Evolutionary conservation across 2,797 vertebrate genomes (phyloP).

Genomic region (Pseudochaenichthys georgianus): DNA sequence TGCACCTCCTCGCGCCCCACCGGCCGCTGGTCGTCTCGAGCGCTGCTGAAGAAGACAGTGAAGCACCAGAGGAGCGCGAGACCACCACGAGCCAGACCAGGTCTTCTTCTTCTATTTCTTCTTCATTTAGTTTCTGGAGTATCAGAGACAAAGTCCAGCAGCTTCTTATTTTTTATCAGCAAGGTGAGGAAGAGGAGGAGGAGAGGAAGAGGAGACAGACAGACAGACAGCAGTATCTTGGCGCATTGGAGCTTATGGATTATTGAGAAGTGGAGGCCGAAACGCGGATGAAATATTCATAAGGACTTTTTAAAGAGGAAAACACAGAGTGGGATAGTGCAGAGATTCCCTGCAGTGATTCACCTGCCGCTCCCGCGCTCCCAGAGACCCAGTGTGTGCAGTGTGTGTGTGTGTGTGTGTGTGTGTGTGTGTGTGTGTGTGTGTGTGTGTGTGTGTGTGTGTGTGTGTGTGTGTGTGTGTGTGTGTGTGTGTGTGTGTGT

Average conservation of each 20-base stretch:
- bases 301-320: slow-evolving; percentile 62
- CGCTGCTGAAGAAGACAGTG: slow-evolving; percentile 47
- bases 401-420: too few species aligned
- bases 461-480: too few species aligned
- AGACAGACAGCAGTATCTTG: slow-evolving; percentile 54
- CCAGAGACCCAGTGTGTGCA: slow-evolving; percentile 12
- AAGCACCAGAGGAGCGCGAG: slow-evolving; percentile 33
- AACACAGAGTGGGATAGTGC: slow-evolving; percentile 27
- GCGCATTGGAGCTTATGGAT: slow-evolving; percentile 79
- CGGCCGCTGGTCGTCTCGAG: slow-evolving; percentile 58
- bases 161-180: slow-evolving; percentile 37
- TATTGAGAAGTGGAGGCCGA: slow-evolving; percentile 76
- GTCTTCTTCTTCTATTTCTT: not conserved
- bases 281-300: slow-evolving; percentile 74
- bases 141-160: slow-evolving; percentile 22
- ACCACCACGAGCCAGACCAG: slow-evolving; percentile 34
- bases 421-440: too few species aligned
- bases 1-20: slow-evolving; percentile 63
- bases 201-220: slow-evolving; percentile 48
- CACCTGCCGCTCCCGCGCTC: slow-evolving; percentile 57
- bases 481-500: too few species aligned
- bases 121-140: slow-evolving; percentile 27
- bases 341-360: slow-evolving; percentile 65
- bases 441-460: too few species aligned
- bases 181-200: slow-evolving; percentile 62